phyloP scores from a whole-genome alignment of 2,888 invertebrate genomes.

The Allacma fusca region DNA sequence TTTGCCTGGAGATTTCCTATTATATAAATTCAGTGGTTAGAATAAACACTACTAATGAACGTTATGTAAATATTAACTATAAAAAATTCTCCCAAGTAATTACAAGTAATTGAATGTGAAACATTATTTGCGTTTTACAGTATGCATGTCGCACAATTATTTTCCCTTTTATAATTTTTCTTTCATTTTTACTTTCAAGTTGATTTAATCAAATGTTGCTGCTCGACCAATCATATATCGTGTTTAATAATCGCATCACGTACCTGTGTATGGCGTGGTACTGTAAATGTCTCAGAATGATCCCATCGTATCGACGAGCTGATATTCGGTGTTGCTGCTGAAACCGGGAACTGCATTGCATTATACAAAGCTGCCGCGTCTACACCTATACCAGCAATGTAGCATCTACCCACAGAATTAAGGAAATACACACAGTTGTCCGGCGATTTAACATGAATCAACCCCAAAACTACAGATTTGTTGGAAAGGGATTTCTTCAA shows the following conservation, averaged over 20 bases:
- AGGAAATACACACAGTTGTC: conserved; percentile 60
- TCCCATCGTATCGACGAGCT: conserved; percentile 88
- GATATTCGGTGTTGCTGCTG: conserved; percentile 84
- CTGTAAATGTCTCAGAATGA: conserved; percentile 66
- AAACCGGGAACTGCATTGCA: conserved; percentile 79
- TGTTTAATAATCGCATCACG: no score
- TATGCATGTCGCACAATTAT: no score
- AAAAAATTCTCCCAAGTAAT: no score
- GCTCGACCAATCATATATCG: no score
- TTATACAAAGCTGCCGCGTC: conserved; percentile 81
- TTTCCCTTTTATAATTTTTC: no score
- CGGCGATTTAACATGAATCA: conserved; percentile 64
- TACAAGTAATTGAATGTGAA: no score
- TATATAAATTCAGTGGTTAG: no score
- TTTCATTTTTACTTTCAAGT: no score
- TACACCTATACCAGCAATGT: conserved; percentile 76
- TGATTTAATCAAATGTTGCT: no score
- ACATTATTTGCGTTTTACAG: no score
- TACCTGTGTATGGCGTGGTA: conserved; percentile 73
- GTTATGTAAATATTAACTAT: no score
- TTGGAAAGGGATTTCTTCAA: conserved; percentile 68
- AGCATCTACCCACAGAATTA: conserved; percentile 67
- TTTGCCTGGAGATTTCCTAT: background rate
- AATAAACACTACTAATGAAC: no score
- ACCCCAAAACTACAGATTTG: conserved; percentile 64